phyloP scores from a whole-genome alignment of 2,797 vertebrate species.

The Limnodromus scolopaceus region DNA sequence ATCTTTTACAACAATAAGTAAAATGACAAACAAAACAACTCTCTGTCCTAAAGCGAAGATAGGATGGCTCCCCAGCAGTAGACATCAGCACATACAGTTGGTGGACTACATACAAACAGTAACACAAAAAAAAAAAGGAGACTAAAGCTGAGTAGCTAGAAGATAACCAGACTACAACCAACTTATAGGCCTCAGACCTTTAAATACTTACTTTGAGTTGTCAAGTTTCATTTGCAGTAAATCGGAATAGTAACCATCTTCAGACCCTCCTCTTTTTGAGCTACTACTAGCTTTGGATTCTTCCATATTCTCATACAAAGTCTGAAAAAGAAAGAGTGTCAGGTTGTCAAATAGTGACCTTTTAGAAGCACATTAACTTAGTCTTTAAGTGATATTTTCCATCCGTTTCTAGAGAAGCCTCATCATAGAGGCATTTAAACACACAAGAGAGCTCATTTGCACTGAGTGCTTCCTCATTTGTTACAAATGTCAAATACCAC shows the following conservation, averaged over 20 bases:
- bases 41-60: accelerated
- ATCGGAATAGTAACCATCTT: conserved; percentile 88
- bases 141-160: not conserved
- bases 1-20: not conserved
- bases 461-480: not conserved
- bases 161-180: not conserved
- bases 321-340: conserved; percentile 19
- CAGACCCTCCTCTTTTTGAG: conserved; percentile 2
- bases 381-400: not conserved
- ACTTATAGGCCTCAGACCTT: not conserved
- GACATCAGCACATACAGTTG: not conserved
- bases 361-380: not conserved
- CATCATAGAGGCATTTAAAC: not conserved
- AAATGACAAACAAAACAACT: not conserved
- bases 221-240: conserved; percentile 91
- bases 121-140: not conserved
- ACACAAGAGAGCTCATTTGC: not conserved
- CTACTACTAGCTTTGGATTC: conserved; percentile 8
- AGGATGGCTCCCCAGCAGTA: not conserved
- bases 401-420: not conserved
- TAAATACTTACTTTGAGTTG: conserved; percentile 85
- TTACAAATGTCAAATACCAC: not conserved
- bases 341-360: not conserved
- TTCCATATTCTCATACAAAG: conserved; percentile 74
- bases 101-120: not conserved